A percentile compares a stretch with the other conserved stretches of the same genome.
Evolutionary conservation across 2,797 vertebrate species (phyloP).

Genomic region (Periophthalmus magnuspinnatus): DNA sequence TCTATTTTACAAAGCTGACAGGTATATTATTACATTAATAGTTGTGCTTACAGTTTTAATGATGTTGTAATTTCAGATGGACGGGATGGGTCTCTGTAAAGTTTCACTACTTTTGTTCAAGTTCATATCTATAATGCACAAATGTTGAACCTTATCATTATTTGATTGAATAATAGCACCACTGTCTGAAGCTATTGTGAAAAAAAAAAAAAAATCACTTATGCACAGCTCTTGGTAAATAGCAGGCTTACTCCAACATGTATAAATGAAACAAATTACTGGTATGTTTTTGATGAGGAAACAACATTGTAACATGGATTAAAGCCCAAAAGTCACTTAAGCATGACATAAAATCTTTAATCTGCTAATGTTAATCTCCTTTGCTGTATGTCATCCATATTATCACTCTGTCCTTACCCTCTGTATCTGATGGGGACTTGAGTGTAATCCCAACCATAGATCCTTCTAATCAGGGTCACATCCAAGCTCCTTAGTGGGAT

Average conservation of each 20-base stretch:
- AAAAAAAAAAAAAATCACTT: too few species aligned
- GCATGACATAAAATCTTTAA: neutral
- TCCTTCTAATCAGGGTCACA: constrained; percentile 55
- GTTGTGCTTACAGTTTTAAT: too few species aligned
- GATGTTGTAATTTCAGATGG: too few species aligned
- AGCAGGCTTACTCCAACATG: neutral
- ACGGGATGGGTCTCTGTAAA: too few species aligned
- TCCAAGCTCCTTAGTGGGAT: constrained; percentile 32
- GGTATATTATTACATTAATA: too few species aligned
- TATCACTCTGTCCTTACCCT: constrained; percentile 13
- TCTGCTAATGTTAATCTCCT: constrained; percentile 13
- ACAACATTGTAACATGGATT: neutral
- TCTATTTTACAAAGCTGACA: too few species aligned
- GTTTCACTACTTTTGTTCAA: too few species aligned
- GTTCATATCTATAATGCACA: too few species aligned
- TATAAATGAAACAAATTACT: neutral
- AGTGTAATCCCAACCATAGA: constrained; percentile 57
- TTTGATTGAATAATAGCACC: too few species aligned
- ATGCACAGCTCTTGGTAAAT: neutral
- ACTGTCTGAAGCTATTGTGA: too few species aligned
- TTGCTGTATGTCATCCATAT: neutral
- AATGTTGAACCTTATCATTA: too few species aligned
- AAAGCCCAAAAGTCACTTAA: neutral
- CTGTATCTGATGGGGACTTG: constrained; percentile 29
- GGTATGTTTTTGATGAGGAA: neutral